These are phyloP conservation scores for Cataglyphis hispanica DNA, from an alignment of 1,140 invertebrate genomes.

Conservation along the genomic window DNA sequence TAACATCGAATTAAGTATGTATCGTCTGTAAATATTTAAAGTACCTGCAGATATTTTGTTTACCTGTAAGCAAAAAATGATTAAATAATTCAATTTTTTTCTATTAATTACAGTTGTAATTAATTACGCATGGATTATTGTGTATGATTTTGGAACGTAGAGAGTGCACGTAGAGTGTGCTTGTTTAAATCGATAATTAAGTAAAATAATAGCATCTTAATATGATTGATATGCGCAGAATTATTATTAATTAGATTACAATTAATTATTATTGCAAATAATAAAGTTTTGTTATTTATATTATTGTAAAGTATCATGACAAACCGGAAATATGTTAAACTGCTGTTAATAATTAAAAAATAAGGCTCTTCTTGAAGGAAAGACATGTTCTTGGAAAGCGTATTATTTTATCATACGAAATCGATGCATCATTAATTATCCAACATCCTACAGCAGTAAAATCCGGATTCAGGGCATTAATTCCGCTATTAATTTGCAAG, in stretches of 20 bases:
- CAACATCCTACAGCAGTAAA: conserved; percentile 24
- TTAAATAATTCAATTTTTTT: not conserved
- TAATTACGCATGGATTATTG: not conserved
- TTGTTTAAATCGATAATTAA: conserved; percentile 36
- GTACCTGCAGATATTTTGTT: too few species aligned
- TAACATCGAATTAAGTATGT: not conserved
- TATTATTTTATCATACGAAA: not conserved
- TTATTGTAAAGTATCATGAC: conserved; percentile 35
- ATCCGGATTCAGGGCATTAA: conserved; percentile 3
- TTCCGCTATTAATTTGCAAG: conserved; percentile 57
- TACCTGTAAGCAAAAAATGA: not conserved
- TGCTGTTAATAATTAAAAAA: conserved; percentile 7
- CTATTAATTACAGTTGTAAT: not conserved
- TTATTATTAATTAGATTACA: conserved; percentile 17
- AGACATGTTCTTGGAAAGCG: not conserved
- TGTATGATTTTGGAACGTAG: conserved; percentile 1
- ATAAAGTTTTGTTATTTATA: conserved; percentile 9
- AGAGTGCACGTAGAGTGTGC: not conserved
- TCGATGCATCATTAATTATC: conserved; percentile 36
- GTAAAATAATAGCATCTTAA: conserved; percentile 4
- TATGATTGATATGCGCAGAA: conserved; percentile 5
- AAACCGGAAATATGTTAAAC: not conserved
- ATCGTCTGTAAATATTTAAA: not conserved
- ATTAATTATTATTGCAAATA: conserved; percentile 37
- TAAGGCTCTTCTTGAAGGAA: not conserved